Evolutionary conservation across 1,140 invertebrate genomes (phyloP).

Genomic region (Drosophila lacteicornis): DNA sequence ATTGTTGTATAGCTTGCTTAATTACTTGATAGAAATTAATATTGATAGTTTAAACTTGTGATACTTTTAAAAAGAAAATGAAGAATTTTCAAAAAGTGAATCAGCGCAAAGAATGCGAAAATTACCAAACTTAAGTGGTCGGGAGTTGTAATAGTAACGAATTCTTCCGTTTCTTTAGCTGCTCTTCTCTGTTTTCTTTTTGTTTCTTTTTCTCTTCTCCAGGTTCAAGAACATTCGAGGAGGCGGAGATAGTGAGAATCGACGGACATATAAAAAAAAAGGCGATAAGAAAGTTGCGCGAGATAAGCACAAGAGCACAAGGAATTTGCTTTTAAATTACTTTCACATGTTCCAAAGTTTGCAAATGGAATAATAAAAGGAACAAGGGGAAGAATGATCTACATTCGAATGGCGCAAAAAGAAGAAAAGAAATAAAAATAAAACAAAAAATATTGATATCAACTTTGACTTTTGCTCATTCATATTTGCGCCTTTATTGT

Average conservation of each 20-base stretch:
- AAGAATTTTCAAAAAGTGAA: too few species aligned
- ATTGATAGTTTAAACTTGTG: too few species aligned
- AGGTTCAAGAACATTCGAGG: conserved; percentile 48
- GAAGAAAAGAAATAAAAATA: not conserved
- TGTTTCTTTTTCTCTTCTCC: conserved; percentile 1
- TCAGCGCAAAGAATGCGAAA: too few species aligned
- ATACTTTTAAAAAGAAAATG: too few species aligned
- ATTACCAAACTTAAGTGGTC: not conserved
- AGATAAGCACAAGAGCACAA: conserved; percentile 41
- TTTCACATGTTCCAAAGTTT: conserved; percentile 41
- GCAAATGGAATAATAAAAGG: conserved; percentile 12
- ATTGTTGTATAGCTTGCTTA: too few species aligned
- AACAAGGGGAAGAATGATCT: conserved; percentile 21
- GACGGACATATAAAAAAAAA: not conserved
- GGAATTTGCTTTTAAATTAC: conserved; percentile 48
- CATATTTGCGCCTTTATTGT: conserved; percentile 5
- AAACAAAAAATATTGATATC: conserved; percentile 17
- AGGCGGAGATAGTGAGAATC: conserved; percentile 12
- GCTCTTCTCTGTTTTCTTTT: not conserved
- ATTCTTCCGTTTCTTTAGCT: not conserved
- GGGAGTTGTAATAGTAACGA: not conserved
- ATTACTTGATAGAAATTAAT: too few species aligned
- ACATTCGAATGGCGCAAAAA: conserved; percentile 1
- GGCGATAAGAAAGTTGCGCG: conserved; percentile 32
- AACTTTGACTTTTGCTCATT: conserved; percentile 42